Conservation (phyloP, 1,140 invertebrate genomes). For the Ladona fulva region DNA sequence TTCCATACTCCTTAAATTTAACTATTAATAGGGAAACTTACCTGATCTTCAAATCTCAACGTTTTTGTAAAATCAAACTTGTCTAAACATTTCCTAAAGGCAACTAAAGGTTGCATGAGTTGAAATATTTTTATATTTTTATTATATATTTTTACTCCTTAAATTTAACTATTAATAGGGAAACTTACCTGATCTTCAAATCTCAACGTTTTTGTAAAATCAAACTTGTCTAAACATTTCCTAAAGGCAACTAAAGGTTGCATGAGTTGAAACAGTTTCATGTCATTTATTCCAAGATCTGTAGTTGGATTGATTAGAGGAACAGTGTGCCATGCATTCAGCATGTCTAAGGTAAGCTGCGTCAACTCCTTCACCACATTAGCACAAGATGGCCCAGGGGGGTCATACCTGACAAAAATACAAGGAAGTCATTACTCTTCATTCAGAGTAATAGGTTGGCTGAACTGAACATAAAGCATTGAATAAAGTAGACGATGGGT, state of each 20-base stretch:
- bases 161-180: neutral
- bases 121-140: too few relatives aligned
- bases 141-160: too few relatives aligned
- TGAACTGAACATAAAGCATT: too few relatives aligned
- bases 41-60: constrained; percentile 42
- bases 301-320: constrained; percentile 42
- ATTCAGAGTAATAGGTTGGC: too few relatives aligned
- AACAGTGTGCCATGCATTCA: constrained; percentile 34
- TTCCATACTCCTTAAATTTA: too few relatives aligned
- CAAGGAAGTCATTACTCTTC: too few relatives aligned
- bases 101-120: constrained; percentile 35
- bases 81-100: constrained; percentile 25
- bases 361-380: constrained; percentile 50
- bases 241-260: constrained; percentile 32
- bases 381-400: constrained; percentile 50
- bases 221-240: constrained; percentile 28
- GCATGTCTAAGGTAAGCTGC: constrained; percentile 44
- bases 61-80: constrained; percentile 30
- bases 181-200: constrained; percentile 41
- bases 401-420: constrained; percentile 44
- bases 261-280: constrained; percentile 41
- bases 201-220: constrained; percentile 26
- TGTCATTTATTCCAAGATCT: constrained; percentile 42
- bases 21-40: neutral
- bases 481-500: too few relatives aligned